Evolutionary conservation across 2,113 vertebrate genomes (phyloP).

Genomic region (Chinchilla lanigera): DNA sequence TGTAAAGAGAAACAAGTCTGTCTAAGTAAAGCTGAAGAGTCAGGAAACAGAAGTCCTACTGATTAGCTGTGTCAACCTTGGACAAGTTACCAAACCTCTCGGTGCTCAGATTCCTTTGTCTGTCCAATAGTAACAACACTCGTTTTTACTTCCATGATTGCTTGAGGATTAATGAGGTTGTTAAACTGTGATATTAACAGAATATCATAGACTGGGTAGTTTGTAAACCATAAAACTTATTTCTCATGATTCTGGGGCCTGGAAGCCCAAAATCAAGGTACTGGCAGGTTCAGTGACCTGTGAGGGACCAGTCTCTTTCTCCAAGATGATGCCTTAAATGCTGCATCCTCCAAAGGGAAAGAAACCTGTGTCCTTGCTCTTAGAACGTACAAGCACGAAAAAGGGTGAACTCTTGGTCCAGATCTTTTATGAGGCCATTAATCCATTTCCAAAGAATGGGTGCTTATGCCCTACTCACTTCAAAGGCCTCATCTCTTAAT

Average conservation of each 20-base stretch:
- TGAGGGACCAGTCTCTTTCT: not conserved
- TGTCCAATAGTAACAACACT: not conserved
- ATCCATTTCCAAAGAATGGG: not conserved
- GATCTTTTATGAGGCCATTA: not conserved
- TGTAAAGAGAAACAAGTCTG: not conserved
- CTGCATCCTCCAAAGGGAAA: not conserved
- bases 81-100: not conserved
- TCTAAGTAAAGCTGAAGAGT: not conserved
- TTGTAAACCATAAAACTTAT: not conserved
- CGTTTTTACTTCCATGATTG: not conserved
- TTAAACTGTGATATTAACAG: not conserved
- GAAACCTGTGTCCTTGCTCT: not conserved
- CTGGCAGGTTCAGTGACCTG: not conserved
- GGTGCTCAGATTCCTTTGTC: not conserved
- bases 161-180: not conserved
- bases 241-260: not conserved
- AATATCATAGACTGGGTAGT: not conserved
- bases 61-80: not conserved
- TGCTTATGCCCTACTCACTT: not conserved
- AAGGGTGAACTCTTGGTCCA: not conserved
- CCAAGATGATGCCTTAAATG: not conserved
- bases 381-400: not conserved
- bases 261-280: not conserved
- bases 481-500: not conserved
- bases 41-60: not conserved